Percentiles rank a stretch among this genome's conserved stretches.
Evolutionary conservation across 2,888 invertebrate genomes (phyloP).

Genomic region (Phyllotreta cruciferae): DNA sequence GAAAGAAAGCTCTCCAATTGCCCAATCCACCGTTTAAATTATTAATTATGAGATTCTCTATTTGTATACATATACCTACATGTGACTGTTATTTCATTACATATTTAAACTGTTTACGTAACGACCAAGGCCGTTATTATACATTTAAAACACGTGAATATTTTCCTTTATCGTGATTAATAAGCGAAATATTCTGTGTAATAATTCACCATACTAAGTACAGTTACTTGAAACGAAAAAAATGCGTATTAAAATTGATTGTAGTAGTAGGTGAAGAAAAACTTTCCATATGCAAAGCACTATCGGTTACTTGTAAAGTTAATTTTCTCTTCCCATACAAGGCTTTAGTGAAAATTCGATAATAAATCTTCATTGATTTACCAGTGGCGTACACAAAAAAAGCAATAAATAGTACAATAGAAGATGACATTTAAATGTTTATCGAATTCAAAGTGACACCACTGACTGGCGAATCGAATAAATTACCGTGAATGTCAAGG

Average conservation of each 20-base stretch:
- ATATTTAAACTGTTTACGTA: conserved; percentile 22
- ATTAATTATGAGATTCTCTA: conserved; percentile 27
- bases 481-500: conserved; percentile 6
- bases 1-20: conserved; percentile 25
- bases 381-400: too few species aligned
- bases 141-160: conserved; percentile 5
- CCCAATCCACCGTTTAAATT: conserved; percentile 22
- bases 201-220: neutral
- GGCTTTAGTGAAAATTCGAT: conserved; percentile 1
- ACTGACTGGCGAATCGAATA: neutral
- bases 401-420: too few species aligned
- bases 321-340: conserved; percentile 6
- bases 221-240: too few species aligned
- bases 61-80: conserved; percentile 11
- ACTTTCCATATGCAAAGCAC: too few species aligned
- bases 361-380: neutral
- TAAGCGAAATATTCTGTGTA: neutral
- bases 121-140: conserved; percentile 19
- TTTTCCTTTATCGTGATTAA: too few species aligned
- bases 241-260: too few species aligned
- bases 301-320: conserved; percentile 6
- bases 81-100: conserved; percentile 22
- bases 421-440: too few species aligned
- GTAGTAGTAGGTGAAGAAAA: too few species aligned
- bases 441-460: neutral